These are phyloP conservation scores for Parapsyche elsis DNA, from an alignment of 1,140 invertebrate species.

Conservation along the genomic window DNA sequence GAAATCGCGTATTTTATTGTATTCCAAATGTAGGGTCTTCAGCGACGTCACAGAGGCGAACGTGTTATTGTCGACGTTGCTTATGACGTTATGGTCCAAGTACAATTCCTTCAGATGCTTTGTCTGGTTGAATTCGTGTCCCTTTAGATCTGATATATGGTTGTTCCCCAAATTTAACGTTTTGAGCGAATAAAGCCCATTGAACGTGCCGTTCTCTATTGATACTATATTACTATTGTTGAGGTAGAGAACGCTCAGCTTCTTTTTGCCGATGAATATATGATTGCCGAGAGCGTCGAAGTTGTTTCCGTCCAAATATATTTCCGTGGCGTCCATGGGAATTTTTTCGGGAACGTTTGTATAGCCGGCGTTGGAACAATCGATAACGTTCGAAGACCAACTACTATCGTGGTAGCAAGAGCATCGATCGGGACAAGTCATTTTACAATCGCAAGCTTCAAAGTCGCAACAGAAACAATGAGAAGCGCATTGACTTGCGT, in stretches of 20 bases:
- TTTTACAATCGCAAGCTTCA: slow-evolving; percentile 91
- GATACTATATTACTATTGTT: slow-evolving; percentile 83
- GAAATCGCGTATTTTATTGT: slow-evolving; percentile 80
- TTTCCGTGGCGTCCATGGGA: slow-evolving; percentile 90
- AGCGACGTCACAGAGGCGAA: slow-evolving; percentile 78
- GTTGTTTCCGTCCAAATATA: slow-evolving; percentile 88
- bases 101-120: slow-evolving; percentile 84
- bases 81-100: slow-evolving; percentile 82
- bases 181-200: slow-evolving; percentile 78
- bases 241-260: slow-evolving; percentile 82
- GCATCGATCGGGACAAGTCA: slow-evolving; percentile 88
- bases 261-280: slow-evolving; percentile 88
- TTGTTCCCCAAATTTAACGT: slow-evolving; percentile 87
- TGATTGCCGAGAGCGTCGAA: slow-evolving; percentile 82
- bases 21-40: slow-evolving; percentile 80
- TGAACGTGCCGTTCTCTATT: slow-evolving; percentile 86
- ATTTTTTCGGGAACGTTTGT: slow-evolving; percentile 79
- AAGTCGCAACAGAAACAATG: slow-evolving; percentile 91
- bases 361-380: slow-evolving; percentile 83
- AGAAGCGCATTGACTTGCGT: slow-evolving; percentile 87
- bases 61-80: slow-evolving; percentile 78
- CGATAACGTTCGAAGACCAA: slow-evolving; percentile 89
- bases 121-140: slow-evolving; percentile 81
- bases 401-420: slow-evolving; percentile 90
- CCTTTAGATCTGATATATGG: slow-evolving; percentile 75